Evolutionary conservation across 2,113 vertebrate genomes (phyloP).

Genomic region (Corythoichthys intestinalis): DNA sequence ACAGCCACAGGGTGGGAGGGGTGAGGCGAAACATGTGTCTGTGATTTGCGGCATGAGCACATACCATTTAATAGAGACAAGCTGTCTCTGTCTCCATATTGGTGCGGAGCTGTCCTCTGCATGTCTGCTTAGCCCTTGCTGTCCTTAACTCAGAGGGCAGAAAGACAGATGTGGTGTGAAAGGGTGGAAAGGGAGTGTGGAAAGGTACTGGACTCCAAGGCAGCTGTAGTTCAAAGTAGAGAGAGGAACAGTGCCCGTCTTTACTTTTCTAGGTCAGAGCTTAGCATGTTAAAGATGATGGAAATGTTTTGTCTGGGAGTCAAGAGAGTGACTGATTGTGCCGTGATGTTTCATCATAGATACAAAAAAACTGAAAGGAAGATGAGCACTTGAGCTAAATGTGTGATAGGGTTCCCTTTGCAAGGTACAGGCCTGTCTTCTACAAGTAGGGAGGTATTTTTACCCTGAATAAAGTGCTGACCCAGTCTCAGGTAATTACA

Average conservation of each 20-base stretch:
- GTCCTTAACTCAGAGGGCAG: slow-evolving; percentile 59
- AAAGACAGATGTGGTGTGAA: slow-evolving; percentile 67
- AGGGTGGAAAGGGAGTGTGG: slow-evolving; percentile 48
- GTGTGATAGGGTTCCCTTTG: slow-evolving; percentile 53
- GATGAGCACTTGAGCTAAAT: slow-evolving; percentile 22
- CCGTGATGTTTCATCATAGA: slow-evolving; percentile 16
- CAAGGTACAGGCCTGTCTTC: slow-evolving; percentile 43
- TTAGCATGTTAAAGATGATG: slow-evolving; percentile 26
- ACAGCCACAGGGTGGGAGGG: slow-evolving; percentile 52
- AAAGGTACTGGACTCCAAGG: slow-evolving; percentile 52
- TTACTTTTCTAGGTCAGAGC: slow-evolving; percentile 48
- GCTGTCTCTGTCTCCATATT: slow-evolving; percentile 53
- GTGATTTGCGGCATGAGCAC: slow-evolving; percentile 72
- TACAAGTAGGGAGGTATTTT: slow-evolving; percentile 68
- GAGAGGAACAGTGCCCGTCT: slow-evolving; percentile 47
- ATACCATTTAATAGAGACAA: slow-evolving; percentile 74
- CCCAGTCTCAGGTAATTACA: slow-evolving; percentile 71
- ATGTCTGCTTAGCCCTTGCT: slow-evolving; percentile 43
- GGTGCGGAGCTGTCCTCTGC: slow-evolving; percentile 60
- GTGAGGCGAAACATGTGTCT: slow-evolving; percentile 62
- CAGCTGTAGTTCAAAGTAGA: slow-evolving; percentile 31
- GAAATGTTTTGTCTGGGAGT: slow-evolving; percentile 41
- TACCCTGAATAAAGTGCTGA: slow-evolving; percentile 69
- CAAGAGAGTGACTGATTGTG: slow-evolving; percentile 17
- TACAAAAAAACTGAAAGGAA: slow-evolving; percentile 10